Evolutionary conservation across 1,140 invertebrate species (phyloP).

Genomic region (Diprion similis): DNA sequence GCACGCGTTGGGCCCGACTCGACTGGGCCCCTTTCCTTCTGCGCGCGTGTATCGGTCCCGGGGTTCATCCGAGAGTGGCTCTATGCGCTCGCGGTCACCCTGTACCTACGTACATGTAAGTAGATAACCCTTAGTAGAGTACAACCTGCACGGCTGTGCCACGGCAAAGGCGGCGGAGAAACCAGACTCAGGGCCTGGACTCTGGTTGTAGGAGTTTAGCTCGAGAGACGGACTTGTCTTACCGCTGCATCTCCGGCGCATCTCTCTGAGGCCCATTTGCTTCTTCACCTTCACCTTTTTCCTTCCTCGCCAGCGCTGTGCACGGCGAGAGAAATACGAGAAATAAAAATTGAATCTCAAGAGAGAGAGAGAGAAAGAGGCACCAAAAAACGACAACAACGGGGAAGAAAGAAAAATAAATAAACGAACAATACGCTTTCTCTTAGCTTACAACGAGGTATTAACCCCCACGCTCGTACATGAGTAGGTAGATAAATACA

Average conservation of each 20-base stretch:
- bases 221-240: background rate
- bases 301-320: background rate
- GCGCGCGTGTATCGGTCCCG: background rate
- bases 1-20: background rate
- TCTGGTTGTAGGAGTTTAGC: background rate
- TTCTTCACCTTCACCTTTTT: conserved; percentile 5
- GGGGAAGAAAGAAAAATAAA: background rate
- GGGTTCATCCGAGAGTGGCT: too few species aligned
- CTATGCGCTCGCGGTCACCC: too few species aligned
- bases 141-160: background rate
- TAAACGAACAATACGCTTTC: background rate
- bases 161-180: background rate
- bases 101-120: too few species aligned
- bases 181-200: background rate
- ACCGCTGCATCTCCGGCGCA: background rate
- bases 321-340: background rate
- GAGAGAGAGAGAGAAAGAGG: background rate
- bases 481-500: background rate
- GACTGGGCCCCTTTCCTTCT: background rate
- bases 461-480: background rate
- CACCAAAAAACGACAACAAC: background rate
- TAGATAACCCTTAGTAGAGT: too few species aligned
- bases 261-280: background rate
- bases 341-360: background rate
- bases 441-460: background rate